phyloP scores from a whole-genome alignment of 2,888 invertebrate species.

The Druceiella hillmani region DNA sequence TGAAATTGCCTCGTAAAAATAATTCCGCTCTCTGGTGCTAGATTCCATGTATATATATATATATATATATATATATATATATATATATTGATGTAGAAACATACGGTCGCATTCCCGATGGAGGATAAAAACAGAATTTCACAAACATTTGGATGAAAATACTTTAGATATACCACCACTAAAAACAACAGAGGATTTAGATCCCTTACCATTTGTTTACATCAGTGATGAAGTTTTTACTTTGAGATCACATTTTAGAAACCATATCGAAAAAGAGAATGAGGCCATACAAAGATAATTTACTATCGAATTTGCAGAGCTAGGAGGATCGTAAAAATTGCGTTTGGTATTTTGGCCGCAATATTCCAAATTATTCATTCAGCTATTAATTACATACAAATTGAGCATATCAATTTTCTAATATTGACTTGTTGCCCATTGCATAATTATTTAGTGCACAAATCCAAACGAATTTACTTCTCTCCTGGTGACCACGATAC shows the following conservation, averaged over 20 bases:
- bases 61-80: constrained; percentile 12
- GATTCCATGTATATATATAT: constrained; percentile 11
- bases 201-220: constrained; percentile 14
- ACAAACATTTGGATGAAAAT: constrained; percentile 1
- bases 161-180: constrained; percentile 10
- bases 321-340: constrained; percentile 18
- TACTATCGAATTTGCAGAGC: constrained; percentile 19
- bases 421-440: constrained; percentile 15
- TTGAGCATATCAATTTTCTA: constrained; percentile 13
- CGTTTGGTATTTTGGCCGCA: constrained; percentile 11
- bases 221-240: constrained; percentile 13
- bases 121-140: constrained; percentile 8
- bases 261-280: constrained; percentile 11
- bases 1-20: constrained; percentile 3
- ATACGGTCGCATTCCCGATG: constrained; percentile 8
- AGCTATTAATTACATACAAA: no score
- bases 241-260: constrained; percentile 15
- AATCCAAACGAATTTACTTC: no score
- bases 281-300: constrained; percentile 11
- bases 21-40: constrained; percentile 10
- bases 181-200: constrained; percentile 8
- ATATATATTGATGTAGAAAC: constrained; percentile 9
- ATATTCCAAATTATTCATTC: no score
- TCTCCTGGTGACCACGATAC: no score
- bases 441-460: no score